phyloP scores from a whole-genome alignment of 2,113 vertebrate species.

The Trinectes maculatus region DNA sequence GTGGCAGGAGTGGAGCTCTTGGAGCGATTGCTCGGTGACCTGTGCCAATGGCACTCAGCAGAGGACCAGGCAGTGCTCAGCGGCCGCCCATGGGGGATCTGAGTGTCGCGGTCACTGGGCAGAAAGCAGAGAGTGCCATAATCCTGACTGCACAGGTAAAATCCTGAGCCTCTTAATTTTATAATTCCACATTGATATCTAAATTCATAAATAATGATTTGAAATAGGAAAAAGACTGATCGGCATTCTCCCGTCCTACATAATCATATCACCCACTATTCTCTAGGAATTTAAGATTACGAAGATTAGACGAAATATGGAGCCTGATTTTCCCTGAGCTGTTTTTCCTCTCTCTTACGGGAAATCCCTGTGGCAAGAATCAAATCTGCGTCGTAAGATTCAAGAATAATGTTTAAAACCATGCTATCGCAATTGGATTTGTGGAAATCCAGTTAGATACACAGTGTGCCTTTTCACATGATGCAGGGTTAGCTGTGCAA shows the following conservation, averaged over 20 bases:
- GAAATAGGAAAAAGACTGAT: conserved; percentile 18
- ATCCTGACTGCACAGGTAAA: conserved; percentile 96
- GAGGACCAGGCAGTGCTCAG: conserved; percentile 93
- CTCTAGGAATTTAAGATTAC: neutral
- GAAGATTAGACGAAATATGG: neutral
- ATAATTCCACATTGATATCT: conserved; percentile 59
- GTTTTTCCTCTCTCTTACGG: neutral
- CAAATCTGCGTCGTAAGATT: conserved; percentile 38
- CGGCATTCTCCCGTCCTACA: neutral
- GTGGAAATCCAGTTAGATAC: conserved; percentile 72
- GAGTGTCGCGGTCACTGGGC: conserved; percentile 98
- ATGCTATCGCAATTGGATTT: conserved; percentile 74
- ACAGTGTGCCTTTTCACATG: conserved; percentile 63
- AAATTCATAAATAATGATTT: conserved; percentile 58
- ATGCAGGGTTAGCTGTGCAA: conserved; percentile 65
- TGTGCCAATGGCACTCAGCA: conserved; percentile 99
- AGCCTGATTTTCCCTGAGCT: conserved; percentile 22
- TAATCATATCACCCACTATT: neutral
- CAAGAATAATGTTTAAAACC: conserved; percentile 60
- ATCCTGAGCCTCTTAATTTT: conserved; percentile 67
- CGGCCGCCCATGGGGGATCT: conserved; percentile 94
- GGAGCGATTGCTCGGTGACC: conserved; percentile 98
- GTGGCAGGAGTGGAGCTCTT: conserved; percentile 98
- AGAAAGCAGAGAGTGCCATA: conserved; percentile 95
- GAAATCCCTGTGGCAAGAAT: conserved; percentile 29